Base-by-base conservation (phyloP, 1,140 invertebrate species). In the Drosophila orosa region DNA sequence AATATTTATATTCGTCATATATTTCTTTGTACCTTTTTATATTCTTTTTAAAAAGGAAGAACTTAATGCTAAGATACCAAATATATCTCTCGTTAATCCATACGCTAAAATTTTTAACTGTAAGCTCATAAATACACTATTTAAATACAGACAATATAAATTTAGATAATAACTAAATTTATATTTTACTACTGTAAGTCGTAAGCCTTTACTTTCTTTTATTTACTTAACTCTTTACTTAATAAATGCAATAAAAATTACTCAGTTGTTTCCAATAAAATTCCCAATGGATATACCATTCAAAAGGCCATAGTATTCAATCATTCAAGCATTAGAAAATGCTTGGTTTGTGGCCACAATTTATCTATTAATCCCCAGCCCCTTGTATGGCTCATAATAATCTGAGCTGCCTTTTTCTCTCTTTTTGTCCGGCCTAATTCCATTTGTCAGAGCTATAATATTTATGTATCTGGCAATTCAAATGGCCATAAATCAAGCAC, bases 381-480 rank as follows among this genome's bases (percentile, higher is more conserved):
- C 29, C 54, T 29, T 31, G 27, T 44, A 39, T 42, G 22, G 24
- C 45, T 48, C 56, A 24, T 71, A 71, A 71, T 71, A 71, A 71
- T 71, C 44, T 56, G 9, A 27, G 58, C 56, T 59, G 45, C 40
- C 60, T 48, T 45, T 44, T 61, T 63, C 31, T 47, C 22, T 31
- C 22, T 39, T 44, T 40, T 69, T 29, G 50, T 52, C 25, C 33
- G 50, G 47, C 82, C 82, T 85, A 85, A 87, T 85, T 78, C 82
- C 82, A 85, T 85, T 85, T 85, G 82, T 85, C 82, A 85, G 82
- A 63, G 80, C 74, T 78, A 44, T 76, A 82, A 85, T 85, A 85
- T 85, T 85, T 85, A 85, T 85, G 82, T 75, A 87, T 87, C 71
- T 52, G 74, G 78, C 82, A 85, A 85, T 85, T 87, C 78, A 82